phyloP scores from a whole-genome alignment of 2,888 invertebrate species.

The Ochropleura plecta region DNA sequence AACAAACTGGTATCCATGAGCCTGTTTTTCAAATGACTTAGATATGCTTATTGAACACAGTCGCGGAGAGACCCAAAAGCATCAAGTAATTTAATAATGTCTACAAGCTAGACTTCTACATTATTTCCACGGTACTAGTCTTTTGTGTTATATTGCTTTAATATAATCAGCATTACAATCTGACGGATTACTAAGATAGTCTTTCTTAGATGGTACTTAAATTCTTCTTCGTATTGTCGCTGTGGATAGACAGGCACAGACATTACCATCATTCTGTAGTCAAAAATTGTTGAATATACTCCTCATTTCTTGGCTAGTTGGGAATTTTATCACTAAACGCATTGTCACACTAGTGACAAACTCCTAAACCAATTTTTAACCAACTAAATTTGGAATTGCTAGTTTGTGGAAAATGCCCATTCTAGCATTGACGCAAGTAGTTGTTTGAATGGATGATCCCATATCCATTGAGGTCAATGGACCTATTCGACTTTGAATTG shows the following conservation, averaged over 20 bases:
- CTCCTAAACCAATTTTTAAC: constrained; percentile 11
- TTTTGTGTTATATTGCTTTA: background rate
- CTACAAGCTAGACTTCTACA: background rate
- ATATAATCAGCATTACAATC: background rate
- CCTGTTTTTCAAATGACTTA: background rate
- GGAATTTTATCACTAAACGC: constrained; percentile 31
- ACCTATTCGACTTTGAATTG: constrained; percentile 64
- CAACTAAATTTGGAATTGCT: constrained; percentile 27
- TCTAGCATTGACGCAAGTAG: constrained; percentile 17
- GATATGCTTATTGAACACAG: background rate
- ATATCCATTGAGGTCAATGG: constrained; percentile 58
- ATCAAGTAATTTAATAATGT: background rate
- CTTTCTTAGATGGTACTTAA: background rate
- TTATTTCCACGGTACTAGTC: background rate
- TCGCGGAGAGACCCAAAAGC: background rate
- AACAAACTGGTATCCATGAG: background rate
- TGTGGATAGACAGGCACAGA: background rate
- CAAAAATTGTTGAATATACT: background rate
- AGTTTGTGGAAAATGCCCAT: constrained; percentile 22
- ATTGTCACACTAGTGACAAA: constrained; percentile 16
- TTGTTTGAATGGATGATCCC: constrained; percentile 54
- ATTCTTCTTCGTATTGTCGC: background rate
- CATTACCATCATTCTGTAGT: background rate
- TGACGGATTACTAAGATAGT: background rate
- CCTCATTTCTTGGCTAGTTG: background rate